Conservation (phyloP, 2,888 invertebrate genomes). For the Scaptomyza parva region DNA sequence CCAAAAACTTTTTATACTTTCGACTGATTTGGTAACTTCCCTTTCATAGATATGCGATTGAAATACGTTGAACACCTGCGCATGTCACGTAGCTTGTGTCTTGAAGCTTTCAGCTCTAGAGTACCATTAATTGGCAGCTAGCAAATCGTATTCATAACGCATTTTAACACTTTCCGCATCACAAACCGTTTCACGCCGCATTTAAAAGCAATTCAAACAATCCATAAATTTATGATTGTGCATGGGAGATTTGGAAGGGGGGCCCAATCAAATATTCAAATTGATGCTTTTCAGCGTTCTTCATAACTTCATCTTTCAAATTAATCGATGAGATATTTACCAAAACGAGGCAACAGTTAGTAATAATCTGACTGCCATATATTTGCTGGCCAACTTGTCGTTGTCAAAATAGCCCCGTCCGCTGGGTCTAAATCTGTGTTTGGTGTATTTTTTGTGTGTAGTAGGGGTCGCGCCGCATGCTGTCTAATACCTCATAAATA, state of each 20-base stretch:
- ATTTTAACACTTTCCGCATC: conserved; percentile 52
- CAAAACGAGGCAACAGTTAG: conserved; percentile 61
- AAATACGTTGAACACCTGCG: conserved; percentile 60
- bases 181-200: conserved; percentile 76
- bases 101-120: conserved; percentile 19
- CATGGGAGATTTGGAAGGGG: conserved; percentile 41
- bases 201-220: conserved; percentile 72
- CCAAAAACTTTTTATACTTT: conserved; percentile 26
- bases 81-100: conserved; percentile 66
- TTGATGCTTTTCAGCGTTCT: conserved; percentile 71
- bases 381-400: conserved; percentile 74
- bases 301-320: conserved; percentile 81
- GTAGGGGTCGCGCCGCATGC: conserved; percentile 52
- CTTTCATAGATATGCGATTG: conserved; percentile 30
- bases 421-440: conserved; percentile 8
- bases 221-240: conserved; percentile 80
- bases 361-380: conserved; percentile 60
- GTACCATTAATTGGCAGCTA: conserved; percentile 54
- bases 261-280: conserved; percentile 81
- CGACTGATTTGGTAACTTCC: conserved; percentile 54
- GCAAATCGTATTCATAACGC: conserved; percentile 42
- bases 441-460: conserved; percentile 2
- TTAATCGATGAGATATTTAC: conserved; percentile 82
- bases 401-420: conserved; percentile 79
- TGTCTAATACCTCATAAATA: conserved; percentile 79